Evolutionary conservation across 2,888 invertebrate genomes (phyloP).

Genomic region (Pristionchus arcanus): DNA sequence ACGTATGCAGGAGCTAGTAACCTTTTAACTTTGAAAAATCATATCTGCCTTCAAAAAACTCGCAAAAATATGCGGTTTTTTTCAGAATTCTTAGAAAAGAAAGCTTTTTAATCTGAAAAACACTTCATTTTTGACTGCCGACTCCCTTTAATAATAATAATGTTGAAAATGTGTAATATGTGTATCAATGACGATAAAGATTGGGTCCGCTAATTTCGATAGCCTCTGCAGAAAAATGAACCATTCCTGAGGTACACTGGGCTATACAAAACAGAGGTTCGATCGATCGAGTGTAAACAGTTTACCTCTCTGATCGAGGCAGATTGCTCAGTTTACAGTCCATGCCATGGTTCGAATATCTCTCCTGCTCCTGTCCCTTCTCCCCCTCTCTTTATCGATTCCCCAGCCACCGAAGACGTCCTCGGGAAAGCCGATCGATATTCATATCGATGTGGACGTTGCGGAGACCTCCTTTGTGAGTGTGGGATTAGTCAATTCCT

Average conservation of each 20-base stretch:
- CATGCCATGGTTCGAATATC: background rate
- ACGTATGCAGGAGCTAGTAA: too few species aligned
- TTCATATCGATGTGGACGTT: conserved; percentile 14
- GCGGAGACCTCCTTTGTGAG: background rate
- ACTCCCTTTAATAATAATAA: background rate
- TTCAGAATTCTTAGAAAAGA: too few species aligned
- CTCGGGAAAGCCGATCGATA: background rate
- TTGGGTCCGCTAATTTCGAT: background rate
- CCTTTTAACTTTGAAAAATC: too few species aligned
- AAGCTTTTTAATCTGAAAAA: too few species aligned
- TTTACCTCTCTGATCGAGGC: background rate
- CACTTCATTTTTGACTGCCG: too few species aligned
- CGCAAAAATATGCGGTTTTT: too few species aligned
- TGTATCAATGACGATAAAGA: background rate
- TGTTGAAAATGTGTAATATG: background rate
- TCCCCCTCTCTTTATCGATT: conserved; percentile 25
- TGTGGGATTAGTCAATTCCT: background rate
- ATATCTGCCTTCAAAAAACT: too few species aligned
- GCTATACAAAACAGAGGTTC: too few species aligned
- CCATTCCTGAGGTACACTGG: too few species aligned
- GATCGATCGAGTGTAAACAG: conserved; percentile 8
- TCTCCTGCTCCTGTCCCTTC: background rate
- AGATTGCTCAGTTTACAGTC: conserved; percentile 13
- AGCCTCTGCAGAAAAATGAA: too few species aligned
- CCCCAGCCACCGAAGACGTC: background rate